Conservation (phyloP, 2,888 invertebrate species). For the Camponotus fellah region DNA sequence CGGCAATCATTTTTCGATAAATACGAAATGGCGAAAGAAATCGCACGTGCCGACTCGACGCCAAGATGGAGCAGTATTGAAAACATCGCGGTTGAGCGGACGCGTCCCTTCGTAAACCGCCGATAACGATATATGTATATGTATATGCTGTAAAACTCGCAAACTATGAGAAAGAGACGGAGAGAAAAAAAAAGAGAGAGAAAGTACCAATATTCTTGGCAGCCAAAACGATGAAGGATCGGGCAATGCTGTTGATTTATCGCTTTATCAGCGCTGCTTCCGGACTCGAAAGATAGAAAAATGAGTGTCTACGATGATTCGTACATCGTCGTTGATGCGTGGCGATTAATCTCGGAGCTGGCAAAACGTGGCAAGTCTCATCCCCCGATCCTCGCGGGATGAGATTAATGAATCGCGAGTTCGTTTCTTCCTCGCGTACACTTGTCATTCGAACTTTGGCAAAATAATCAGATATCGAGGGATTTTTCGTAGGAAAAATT, state of each 20-base stretch:
- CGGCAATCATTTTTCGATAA: neutral
- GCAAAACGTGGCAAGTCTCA: slow-evolving; percentile 7
- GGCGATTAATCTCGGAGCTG: slow-evolving; percentile 41
- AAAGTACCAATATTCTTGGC: slow-evolving; percentile 62
- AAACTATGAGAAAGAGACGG: slow-evolving; percentile 6
- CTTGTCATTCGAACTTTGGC: slow-evolving; percentile 27
- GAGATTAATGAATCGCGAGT: slow-evolving; percentile 45
- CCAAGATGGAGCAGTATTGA: slow-evolving; percentile 74
- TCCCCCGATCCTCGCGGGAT: neutral
- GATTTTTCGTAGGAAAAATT: neutral
- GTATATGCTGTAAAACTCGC: slow-evolving; percentile 30
- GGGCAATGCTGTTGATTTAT: slow-evolving; percentile 68
- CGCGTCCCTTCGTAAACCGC: slow-evolving; percentile 60
- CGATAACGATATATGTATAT: slow-evolving; percentile 66
- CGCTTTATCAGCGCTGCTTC: slow-evolving; percentile 66
- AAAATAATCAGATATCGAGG: slow-evolving; percentile 22
- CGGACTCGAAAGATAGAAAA: slow-evolving; percentile 32
- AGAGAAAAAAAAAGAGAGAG: slow-evolving; percentile 19
- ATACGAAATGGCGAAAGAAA: neutral
- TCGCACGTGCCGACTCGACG: slow-evolving; percentile 41
- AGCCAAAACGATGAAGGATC: slow-evolving; percentile 63
- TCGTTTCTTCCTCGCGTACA: slow-evolving; percentile 18
- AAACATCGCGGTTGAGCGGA: slow-evolving; percentile 73
- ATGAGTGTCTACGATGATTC: slow-evolving; percentile 34
- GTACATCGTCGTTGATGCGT: slow-evolving; percentile 44